Base-by-base conservation (phyloP, 64 coral and sea anemone genomes). In the Porites lutea region DNA sequence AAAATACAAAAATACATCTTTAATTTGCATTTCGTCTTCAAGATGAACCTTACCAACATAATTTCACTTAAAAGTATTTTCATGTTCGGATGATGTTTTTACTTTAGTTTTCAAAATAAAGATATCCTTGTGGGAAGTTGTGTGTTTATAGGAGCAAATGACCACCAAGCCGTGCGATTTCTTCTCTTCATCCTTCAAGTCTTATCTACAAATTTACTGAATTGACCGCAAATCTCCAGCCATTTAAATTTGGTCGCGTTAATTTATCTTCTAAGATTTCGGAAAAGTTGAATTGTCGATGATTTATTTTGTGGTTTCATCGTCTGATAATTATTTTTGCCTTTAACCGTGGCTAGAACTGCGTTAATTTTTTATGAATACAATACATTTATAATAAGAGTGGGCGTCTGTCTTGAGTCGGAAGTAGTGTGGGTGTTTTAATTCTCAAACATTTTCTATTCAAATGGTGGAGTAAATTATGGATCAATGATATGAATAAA, bases 21-120 rank as follows among this genome's bases (percentile, higher is more conserved):
- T 37, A 84, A 84, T 84, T 84, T 84, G 81, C 81, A 84, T 84
- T 27, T 20, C 27, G 27, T 37, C 27, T 37, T 37, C 16, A 84
- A 52, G 81, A 6, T 20, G 47, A 68, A n/a, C n/a, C 18, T 50
- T 18, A 7, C 7, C 7, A 57, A 57, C 7, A 7, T 57, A 57
- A 57, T 57, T 57, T 4, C 54, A 57, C 7, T 57, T 57, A 9
- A 57, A 9, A 12, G 54, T 57, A 57, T 57, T 1, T 57, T 57
- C 12, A 57, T 57, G 12, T 57, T 57, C 54, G 54, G 54, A 12
- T 57, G 7, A 57, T 57, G 54, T 57, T 57, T 57, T 57, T 57
- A 12, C 12, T 57, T 57, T 7, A 57, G 54, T 57, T 12, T 57
- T 57, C 12, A 9, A 57, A 57, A 57, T 7, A 57, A 57, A 57